Percentiles rank a stretch among this genome's conserved stretches.
These are phyloP conservation scores for Burhinus oedicnemus DNA, from an alignment of 2,113 vertebrate species.

Conservation along the genomic window DNA sequence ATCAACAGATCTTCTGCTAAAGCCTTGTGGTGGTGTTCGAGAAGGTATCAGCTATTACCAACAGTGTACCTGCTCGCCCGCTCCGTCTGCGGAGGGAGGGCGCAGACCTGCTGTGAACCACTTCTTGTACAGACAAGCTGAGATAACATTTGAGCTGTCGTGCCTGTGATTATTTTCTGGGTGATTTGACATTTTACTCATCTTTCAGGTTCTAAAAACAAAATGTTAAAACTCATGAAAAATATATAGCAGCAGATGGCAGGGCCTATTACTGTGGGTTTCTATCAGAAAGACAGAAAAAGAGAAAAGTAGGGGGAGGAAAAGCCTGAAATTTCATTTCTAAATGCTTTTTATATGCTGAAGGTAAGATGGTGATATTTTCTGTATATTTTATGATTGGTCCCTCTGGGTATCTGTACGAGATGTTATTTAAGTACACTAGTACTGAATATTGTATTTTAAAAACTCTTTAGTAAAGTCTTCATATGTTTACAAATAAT, in stretches of 20 bases:
- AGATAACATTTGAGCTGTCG: constrained; percentile 66
- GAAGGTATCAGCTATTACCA: neutral
- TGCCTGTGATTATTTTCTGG: constrained; percentile 68
- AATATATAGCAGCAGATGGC: constrained; percentile 66
- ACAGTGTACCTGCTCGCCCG: neutral
- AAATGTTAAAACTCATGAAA: constrained; percentile 68
- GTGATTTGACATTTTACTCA: constrained; percentile 71
- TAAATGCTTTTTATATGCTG: constrained; percentile 27
- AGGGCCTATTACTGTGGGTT: constrained; percentile 45
- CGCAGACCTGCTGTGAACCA: neutral
- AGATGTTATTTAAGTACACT: neutral
- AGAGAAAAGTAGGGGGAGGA: neutral
- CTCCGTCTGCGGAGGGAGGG: neutral
- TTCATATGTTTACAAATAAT: neutral
- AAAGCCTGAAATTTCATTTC: constrained; percentile 29
- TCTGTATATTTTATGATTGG: neutral
- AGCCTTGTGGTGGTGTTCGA: neutral
- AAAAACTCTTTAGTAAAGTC: neutral
- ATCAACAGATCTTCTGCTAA: neutral
- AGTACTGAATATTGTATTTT: neutral
- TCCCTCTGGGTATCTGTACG: neutral
- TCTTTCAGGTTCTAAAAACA: constrained; percentile 73
- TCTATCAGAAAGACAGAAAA: constrained; percentile 5
- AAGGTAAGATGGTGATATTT: constrained; percentile 25
- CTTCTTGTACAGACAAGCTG: constrained; percentile 16